phyloP scores from a whole-genome alignment of 2,113 vertebrate species.

The Galeopterus variegatus region DNA sequence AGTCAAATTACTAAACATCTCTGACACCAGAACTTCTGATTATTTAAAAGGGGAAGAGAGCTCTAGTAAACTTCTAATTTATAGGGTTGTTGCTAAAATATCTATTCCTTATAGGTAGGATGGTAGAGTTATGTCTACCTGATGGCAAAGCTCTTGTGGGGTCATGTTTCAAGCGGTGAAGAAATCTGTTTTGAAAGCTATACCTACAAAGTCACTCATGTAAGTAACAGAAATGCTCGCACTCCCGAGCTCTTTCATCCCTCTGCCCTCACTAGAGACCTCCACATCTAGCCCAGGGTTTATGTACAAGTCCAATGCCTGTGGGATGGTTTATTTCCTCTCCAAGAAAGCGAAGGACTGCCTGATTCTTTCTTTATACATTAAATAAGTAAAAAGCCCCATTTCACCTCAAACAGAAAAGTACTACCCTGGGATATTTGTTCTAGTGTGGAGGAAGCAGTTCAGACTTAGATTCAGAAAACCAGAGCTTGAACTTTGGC shows the following conservation, averaged over 20 bases:
- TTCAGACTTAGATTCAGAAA: not conserved
- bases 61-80: not conserved
- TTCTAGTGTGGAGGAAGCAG: not conserved
- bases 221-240: not conserved
- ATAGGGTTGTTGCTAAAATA: not conserved
- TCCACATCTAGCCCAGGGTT: not conserved
- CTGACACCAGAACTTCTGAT: not conserved
- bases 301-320: not conserved
- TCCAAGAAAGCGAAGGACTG: not conserved
- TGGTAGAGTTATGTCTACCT: not conserved
- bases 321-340: not conserved
- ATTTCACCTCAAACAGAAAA: not conserved
- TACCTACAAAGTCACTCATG: not conserved
- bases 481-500: not conserved
- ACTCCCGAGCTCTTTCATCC: not conserved
- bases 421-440: not conserved
- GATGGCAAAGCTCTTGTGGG: not conserved
- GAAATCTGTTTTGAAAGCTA: not conserved
- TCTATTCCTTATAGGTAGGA: not conserved
- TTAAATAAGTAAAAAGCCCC: not conserved
- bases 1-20: not conserved
- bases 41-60: not conserved
- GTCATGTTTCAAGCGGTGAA: not conserved
- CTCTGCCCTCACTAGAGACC: not conserved
- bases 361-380: not conserved